Conservation (phyloP, 2,888 invertebrate genomes). For the Lithophane ornitopus region DNA sequence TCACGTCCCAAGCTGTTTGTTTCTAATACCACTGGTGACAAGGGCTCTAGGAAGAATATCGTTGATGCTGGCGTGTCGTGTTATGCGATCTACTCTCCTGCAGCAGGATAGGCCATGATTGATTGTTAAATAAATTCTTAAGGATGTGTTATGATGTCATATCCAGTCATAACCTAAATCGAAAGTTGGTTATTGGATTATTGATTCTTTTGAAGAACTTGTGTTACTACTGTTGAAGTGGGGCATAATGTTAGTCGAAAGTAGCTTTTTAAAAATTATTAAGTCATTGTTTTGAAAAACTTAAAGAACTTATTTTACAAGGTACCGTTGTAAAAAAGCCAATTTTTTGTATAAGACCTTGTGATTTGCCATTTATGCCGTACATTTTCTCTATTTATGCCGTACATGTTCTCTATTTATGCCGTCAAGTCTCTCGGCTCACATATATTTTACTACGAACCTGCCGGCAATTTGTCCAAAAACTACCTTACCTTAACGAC, state of each 20-base stretch:
- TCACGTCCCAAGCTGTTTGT: background rate
- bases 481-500: slow-evolving; percentile 62
- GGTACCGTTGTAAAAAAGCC: too few species aligned
- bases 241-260: too few species aligned
- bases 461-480: slow-evolving; percentile 57
- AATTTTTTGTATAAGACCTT: too few species aligned
- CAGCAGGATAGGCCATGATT: background rate
- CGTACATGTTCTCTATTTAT: background rate
- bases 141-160: background rate
- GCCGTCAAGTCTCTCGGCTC: slow-evolving; percentile 3
- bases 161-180: background rate
- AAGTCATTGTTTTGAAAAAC: too few species aligned
- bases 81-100: background rate
- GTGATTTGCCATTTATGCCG: too few species aligned
- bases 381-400: slow-evolving; percentile 17
- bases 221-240: background rate
- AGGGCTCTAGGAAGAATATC: background rate
- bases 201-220: background rate
- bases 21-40: background rate
- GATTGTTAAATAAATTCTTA: background rate
- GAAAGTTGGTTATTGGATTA: background rate
- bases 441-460: slow-evolving; percentile 38
- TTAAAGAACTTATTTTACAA: too few species aligned
- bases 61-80: background rate
- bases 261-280: too few species aligned